Percentiles rank a stretch among this genome's conserved stretches.
These are phyloP conservation scores for Mergus octosetaceus DNA, from an alignment of 2,797 vertebrate genomes.

Conservation along the genomic window DNA sequence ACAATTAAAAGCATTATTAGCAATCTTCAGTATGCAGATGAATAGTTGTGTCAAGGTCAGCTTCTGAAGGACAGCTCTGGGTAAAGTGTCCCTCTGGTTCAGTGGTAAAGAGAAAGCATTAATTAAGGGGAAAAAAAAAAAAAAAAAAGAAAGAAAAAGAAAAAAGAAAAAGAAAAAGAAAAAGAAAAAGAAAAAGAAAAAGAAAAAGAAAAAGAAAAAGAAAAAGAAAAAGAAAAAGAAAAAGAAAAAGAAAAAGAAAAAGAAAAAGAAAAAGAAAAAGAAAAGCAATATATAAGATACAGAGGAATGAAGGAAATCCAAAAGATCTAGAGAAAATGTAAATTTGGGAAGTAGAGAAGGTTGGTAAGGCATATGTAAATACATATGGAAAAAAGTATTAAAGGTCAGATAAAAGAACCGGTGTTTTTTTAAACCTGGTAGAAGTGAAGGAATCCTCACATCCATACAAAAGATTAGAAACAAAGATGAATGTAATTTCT, in stretches of 20 bases:
- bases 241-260: not conserved
- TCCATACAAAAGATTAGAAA: not conserved
- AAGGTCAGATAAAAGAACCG: not conserved
- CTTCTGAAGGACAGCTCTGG: not conserved
- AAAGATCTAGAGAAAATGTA: not conserved
- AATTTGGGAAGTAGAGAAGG: not conserved
- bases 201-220: too few relatives aligned
- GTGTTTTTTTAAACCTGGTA: fast-evolving
- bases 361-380: not conserved
- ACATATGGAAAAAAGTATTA: not conserved
- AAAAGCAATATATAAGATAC: not conserved
- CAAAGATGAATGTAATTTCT: not conserved
- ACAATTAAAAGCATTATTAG: not conserved
- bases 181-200: not conserved
- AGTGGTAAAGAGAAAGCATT: not conserved
- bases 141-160: not conserved
- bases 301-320: not conserved
- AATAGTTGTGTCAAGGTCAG: not conserved
- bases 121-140: not conserved
- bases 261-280: not conserved
- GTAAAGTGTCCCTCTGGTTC: not conserved
- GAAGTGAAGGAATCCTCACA: not conserved
- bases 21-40: not conserved
- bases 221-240: not conserved
- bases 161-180: not conserved